Conservation (phyloP, 2,888 invertebrate species). For the Agonopterix alstromeriana region DNA sequence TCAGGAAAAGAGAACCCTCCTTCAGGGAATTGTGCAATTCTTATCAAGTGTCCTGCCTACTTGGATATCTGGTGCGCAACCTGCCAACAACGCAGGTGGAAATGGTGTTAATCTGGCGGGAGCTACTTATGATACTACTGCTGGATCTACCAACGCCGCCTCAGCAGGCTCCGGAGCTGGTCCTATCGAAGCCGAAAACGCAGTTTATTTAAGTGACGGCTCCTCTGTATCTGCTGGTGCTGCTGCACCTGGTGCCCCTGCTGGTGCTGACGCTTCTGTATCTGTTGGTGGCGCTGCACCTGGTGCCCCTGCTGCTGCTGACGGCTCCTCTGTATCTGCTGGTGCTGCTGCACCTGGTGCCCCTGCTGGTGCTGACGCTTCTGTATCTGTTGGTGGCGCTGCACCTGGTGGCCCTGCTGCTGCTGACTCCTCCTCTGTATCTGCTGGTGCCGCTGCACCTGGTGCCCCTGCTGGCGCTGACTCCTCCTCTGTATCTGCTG, state of each 20-base stretch:
- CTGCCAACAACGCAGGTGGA: background rate
- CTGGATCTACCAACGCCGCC: background rate
- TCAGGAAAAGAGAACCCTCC: conserved; percentile 45
- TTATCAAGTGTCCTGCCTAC: conserved; percentile 46
- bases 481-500: conserved; percentile 19
- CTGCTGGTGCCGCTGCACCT: conserved; percentile 1
- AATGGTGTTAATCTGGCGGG: background rate
- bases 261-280: conserved; percentile 1
- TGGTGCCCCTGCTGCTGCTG: background rate
- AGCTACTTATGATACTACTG: conserved; percentile 1
- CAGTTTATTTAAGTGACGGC: background rate
- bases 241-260: background rate
- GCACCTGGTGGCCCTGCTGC: background rate
- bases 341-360: background rate
- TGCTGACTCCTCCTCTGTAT: background rate
- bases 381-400: too few relatives aligned
- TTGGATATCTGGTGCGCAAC: conserved; percentile 34
- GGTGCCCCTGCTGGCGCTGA: background rate
- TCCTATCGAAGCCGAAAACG: background rate
- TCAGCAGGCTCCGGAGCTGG: background rate
- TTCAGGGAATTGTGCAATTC: conserved; percentile 44
- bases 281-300: background rate
- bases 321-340: background rate
- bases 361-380: background rate
- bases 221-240: background rate